Conservation (phyloP, 2,113 vertebrate genomes). For the Triplophysa dalaica region DNA sequence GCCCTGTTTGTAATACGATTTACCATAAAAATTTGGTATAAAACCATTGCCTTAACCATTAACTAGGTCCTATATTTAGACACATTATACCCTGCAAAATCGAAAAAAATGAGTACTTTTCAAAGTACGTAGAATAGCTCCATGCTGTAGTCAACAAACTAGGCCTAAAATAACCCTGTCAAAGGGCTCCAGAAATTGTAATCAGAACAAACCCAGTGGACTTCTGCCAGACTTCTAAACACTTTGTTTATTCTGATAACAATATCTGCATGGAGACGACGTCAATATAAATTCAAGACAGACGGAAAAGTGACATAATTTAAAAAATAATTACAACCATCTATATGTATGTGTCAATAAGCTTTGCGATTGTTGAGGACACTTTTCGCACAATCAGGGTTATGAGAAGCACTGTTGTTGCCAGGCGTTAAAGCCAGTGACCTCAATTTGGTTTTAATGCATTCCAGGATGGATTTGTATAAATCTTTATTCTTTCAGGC, state of each 20-base stretch:
- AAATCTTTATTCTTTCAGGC: conserved; percentile 42
- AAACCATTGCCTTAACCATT: no score
- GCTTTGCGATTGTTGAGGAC: neutral
- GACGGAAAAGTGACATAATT: conserved; percentile 25
- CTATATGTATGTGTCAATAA: conserved; percentile 2
- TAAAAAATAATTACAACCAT: conserved; percentile 22
- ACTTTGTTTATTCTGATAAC: conserved; percentile 18
- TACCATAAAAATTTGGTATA: no score
- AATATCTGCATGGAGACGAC: conserved; percentile 20
- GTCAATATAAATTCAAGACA: conserved; percentile 21
- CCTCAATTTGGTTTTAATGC: conserved; percentile 31
- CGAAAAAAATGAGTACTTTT: neutral
- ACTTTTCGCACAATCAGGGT: conserved; percentile 11
- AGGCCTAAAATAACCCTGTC: conserved; percentile 14
- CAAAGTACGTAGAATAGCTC: neutral
- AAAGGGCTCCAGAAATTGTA: conserved; percentile 5
- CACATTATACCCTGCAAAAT: no score
- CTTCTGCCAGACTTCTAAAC: neutral
- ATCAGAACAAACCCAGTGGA: conserved; percentile 20
- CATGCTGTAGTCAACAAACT: neutral
- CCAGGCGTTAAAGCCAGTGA: conserved; percentile 36
- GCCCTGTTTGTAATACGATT: no score
- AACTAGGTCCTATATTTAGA: no score
- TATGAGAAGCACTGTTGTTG: conserved; percentile 7
- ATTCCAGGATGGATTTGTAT: conserved; percentile 45